phyloP scores from a whole-genome alignment of 2,113 vertebrate species.

The Mormyrus iriodes region DNA sequence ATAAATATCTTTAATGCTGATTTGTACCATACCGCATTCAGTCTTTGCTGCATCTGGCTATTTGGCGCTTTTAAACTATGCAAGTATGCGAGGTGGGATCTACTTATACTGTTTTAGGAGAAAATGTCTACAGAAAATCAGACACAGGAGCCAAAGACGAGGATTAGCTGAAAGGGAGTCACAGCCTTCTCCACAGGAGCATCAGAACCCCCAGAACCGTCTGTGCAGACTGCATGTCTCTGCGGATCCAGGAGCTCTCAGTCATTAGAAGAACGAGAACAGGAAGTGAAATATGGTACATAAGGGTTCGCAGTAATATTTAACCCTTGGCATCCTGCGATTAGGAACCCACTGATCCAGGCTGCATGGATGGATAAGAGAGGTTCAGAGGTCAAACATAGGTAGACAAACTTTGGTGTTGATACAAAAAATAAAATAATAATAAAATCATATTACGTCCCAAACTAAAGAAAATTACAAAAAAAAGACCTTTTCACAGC shows the following conservation, averaged over 20 bases:
- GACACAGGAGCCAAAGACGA: neutral
- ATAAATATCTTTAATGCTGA: constrained; percentile 3
- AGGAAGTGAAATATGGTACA: constrained; percentile 18
- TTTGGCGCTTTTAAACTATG: neutral
- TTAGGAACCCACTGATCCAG: neutral
- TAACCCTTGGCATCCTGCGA: neutral
- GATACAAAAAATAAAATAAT: neutral
- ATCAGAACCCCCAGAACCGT: neutral
- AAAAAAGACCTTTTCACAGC: neutral
- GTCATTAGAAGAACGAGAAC: neutral
- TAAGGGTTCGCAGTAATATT: neutral
- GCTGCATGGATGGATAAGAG: neutral
- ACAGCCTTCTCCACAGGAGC: neutral
- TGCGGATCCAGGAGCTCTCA: neutral
- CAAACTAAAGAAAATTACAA: neutral
- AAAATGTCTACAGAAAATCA: neutral
- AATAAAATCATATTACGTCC: neutral
- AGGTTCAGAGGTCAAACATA: neutral
- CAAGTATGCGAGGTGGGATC: neutral
- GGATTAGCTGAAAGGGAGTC: neutral
- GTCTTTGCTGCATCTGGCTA: constrained; percentile 3
- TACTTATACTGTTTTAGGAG: neutral
- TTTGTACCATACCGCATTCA: neutral
- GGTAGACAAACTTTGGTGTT: neutral
- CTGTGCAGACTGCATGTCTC: neutral